These are phyloP conservation scores for Alcedo quadribrachys DNA, from an alignment of 2,797 vertebrate species.

Conservation along the genomic window DNA sequence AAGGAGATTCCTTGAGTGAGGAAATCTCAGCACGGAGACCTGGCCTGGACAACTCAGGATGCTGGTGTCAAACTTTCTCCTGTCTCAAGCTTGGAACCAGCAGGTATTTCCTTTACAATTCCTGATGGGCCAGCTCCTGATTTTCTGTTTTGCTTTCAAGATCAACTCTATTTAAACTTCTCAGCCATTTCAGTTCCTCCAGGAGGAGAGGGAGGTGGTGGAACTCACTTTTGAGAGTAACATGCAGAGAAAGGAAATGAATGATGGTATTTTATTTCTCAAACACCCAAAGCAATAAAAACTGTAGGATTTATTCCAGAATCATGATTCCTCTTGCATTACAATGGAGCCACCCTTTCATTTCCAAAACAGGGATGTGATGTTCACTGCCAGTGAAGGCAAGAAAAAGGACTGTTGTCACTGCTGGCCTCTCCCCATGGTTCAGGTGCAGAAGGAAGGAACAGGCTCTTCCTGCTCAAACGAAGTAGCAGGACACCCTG, in stretches of 20 bases:
- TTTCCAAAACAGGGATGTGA: background rate
- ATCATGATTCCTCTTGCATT: background rate
- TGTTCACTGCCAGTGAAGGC: background rate
- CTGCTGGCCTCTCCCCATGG: background rate
- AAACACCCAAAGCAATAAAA: background rate
- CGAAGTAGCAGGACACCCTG: background rate
- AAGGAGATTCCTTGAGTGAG: background rate
- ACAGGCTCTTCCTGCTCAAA: background rate
- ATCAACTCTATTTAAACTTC: background rate
- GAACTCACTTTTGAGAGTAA: background rate
- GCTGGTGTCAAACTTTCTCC: background rate
- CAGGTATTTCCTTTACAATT: background rate
- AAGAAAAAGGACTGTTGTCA: background rate
- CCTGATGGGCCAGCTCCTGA: background rate
- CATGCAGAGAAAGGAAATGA: background rate
- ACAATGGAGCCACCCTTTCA: background rate
- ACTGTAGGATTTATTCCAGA: background rate
- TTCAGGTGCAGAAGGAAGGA: slow-evolving; percentile 9
- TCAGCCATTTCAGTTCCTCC: background rate
- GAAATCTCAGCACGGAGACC: background rate
- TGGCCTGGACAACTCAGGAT: background rate
- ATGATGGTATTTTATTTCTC: background rate
- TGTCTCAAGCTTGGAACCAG: background rate
- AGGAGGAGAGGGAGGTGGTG: background rate
- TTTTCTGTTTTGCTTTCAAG: background rate